These are phyloP conservation scores for Unio delphinus DNA, from an alignment of 2,888 invertebrate species.

Conservation along the genomic window DNA sequence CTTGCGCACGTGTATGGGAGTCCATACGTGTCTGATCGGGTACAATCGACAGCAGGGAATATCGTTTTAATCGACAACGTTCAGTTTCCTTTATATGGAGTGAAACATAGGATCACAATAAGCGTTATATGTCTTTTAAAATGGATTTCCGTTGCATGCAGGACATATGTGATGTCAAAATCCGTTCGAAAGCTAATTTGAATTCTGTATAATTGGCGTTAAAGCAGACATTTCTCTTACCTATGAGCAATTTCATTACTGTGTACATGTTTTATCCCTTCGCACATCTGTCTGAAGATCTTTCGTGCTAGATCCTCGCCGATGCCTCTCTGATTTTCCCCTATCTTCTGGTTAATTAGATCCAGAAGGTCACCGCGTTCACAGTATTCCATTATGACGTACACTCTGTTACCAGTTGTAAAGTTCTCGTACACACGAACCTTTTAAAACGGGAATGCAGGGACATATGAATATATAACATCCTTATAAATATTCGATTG, in stretches of 20 bases:
- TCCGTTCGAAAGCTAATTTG: too few relatives aligned
- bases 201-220: background rate
- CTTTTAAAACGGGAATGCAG: conserved; percentile 12
- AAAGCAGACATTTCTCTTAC: conserved; percentile 14
- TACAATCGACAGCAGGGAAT: too few relatives aligned
- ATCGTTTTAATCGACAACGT: too few relatives aligned
- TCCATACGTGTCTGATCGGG: too few relatives aligned
- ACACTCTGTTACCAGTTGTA: conserved; percentile 36
- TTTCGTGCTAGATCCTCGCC: conserved; percentile 37
- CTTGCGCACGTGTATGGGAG: too few relatives aligned
- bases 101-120: too few relatives aligned
- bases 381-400: conserved; percentile 52
- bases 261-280: conserved; percentile 47
- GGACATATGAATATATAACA: too few relatives aligned
- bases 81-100: too few relatives aligned
- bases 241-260: conserved; percentile 45
- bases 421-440: conserved; percentile 45
- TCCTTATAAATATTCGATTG: too few relatives aligned
- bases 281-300: conserved; percentile 45
- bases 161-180: too few relatives aligned
- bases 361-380: conserved; percentile 49
- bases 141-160: too few relatives aligned
- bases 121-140: too few relatives aligned
- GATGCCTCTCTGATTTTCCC: conserved; percentile 39
- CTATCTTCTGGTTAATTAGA: conserved; percentile 45